A percentile compares a stretch with the other conserved stretches of the same genome.
Evolutionary conservation across 2,888 invertebrate genomes (phyloP).

Genomic region (Hyposoter dolosus): DNA sequence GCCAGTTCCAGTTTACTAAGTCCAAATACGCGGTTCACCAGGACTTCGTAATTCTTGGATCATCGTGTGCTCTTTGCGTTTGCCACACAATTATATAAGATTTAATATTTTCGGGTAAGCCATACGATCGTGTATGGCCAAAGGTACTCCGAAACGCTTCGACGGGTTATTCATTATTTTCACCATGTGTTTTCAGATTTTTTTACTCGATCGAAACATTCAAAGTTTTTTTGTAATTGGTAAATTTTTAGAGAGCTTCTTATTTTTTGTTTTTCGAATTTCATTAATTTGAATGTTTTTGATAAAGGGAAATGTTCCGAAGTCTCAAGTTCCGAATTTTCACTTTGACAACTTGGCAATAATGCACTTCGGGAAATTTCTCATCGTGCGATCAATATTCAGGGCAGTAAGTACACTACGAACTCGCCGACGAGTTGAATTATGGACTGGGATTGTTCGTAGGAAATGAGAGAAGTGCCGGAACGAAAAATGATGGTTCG

Average conservation of each 20-base stretch:
- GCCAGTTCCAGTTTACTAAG: conserved; percentile 77
- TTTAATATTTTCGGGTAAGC: conserved; percentile 4
- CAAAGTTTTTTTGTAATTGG: background rate
- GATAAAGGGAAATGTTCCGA: no score
- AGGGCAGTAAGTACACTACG: no score
- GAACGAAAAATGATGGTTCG: background rate
- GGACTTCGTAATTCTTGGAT: conserved; percentile 79
- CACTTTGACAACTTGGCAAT: no score
- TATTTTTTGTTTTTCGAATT: no score
- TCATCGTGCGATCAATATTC: no score
- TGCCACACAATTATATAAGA: conserved; percentile 17
- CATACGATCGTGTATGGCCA: background rate
- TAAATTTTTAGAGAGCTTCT: background rate
- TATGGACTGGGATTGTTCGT: background rate
- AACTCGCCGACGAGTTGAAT: background rate
- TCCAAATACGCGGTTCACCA: conserved; percentile 74
- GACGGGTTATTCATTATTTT: no score
- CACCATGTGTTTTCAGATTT: background rate
- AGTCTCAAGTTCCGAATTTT: no score
- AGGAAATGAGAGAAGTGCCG: background rate
- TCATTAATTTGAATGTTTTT: no score
- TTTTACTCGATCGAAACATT: background rate
- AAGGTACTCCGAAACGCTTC: background rate
- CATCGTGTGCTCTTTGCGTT: conserved; percentile 64
- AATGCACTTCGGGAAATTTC: no score